phyloP scores from a whole-genome alignment of 2,797 vertebrate genomes.

The Masticophis lateralis region DNA sequence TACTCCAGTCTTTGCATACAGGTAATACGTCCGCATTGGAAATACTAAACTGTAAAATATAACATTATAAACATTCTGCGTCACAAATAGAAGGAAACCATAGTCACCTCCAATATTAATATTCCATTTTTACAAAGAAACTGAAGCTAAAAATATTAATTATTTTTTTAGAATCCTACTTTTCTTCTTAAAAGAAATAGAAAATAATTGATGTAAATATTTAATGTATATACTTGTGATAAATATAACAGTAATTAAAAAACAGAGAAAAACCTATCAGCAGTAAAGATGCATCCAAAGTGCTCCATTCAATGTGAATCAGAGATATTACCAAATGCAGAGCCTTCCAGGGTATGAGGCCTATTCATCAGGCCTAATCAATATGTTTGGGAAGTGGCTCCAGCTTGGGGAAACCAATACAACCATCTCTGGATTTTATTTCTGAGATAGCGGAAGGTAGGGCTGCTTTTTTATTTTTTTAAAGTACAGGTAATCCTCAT shows the following conservation, averaged over 20 bases:
- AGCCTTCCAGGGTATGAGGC: not conserved
- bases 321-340: not conserved
- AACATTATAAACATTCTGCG: not conserved
- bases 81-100: not conserved
- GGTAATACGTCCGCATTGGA: slow-evolving; percentile 90
- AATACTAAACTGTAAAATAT: slow-evolving; percentile 84
- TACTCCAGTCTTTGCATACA: slow-evolving; percentile 89
- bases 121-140: not conserved
- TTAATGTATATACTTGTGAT: not conserved
- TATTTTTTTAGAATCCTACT: not conserved
- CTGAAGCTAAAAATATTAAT: not conserved
- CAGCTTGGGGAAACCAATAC: not conserved
- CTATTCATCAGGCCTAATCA: not conserved
- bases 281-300: not conserved
- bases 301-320: not conserved
- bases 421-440: not conserved
- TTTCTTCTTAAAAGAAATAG: not conserved
- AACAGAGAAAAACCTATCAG: not conserved
- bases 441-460: not conserved
- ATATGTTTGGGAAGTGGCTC: not conserved
- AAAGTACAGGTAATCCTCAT: not conserved
- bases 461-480: not conserved
- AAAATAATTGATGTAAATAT: not conserved
- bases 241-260: not conserved
- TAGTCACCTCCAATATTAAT: not conserved